These are phyloP conservation scores for Philereme vetulata DNA, from an alignment of 2,888 invertebrate species.

Conservation along the genomic window DNA sequence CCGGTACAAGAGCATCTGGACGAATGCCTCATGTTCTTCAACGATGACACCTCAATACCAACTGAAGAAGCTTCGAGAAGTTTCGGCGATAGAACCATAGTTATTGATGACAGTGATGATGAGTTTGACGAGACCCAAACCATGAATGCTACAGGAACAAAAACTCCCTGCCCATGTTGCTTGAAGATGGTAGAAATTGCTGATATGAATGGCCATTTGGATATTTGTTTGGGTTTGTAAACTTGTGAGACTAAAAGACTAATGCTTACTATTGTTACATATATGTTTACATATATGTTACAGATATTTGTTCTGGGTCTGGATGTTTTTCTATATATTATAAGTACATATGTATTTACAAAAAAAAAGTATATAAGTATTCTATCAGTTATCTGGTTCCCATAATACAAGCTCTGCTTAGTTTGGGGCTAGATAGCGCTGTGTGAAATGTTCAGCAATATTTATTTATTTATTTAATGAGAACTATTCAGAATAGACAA, in stretches of 20 bases:
- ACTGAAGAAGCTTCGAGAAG: slow-evolving; percentile 55
- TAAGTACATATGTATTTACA: too few relatives aligned
- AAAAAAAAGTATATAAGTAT: too few relatives aligned
- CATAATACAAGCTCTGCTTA: too few relatives aligned
- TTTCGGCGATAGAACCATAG: slow-evolving; percentile 49
- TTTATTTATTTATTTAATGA: too few relatives aligned
- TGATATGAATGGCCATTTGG: slow-evolving; percentile 85
- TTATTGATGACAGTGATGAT: slow-evolving; percentile 62
- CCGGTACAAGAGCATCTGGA: slow-evolving; percentile 76
- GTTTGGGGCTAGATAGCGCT: too few relatives aligned
- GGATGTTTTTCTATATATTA: too few relatives aligned
- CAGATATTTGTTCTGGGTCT: too few relatives aligned
- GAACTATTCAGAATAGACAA: too few relatives aligned
- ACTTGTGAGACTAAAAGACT: background rate
- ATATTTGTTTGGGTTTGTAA: slow-evolving; percentile 61
- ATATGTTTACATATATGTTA: too few relatives aligned
- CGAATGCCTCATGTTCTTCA: slow-evolving; percentile 73
- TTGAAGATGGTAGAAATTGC: slow-evolving; percentile 74
- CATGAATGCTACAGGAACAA: slow-evolving; percentile 73
- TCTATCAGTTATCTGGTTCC: too few relatives aligned
- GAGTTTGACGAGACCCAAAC: slow-evolving; percentile 63
- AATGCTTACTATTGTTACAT: too few relatives aligned
- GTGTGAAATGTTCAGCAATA: too few relatives aligned
- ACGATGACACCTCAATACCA: slow-evolving; percentile 72
- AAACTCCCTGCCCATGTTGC: slow-evolving; percentile 85